Evolutionary conservation across 2,113 vertebrate species (phyloP).

Genomic region (Todiramphus chloris): DNA sequence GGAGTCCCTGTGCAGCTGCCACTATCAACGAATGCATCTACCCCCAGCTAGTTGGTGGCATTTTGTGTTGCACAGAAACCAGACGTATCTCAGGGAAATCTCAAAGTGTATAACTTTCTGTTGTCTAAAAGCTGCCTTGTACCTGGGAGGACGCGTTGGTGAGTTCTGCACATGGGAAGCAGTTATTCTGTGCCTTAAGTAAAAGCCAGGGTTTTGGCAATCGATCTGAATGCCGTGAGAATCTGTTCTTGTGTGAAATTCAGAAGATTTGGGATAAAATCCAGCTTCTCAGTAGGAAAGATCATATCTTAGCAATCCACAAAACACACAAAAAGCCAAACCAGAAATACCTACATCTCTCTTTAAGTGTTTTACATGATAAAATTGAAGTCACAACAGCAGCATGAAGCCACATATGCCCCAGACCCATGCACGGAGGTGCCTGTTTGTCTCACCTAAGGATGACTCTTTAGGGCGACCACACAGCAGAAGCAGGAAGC

Average conservation of each 20-base stretch:
- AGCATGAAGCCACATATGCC: not conserved
- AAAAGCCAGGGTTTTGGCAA: not conserved
- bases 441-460: not conserved
- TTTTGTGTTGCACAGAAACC: not conserved
- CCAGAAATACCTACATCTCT: not conserved
- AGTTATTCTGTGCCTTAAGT: not conserved
- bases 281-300: not conserved
- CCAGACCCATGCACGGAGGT: not conserved
- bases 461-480: rapidly evolving
- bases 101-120: not conserved
- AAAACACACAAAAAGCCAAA: not conserved
- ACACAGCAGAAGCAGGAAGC: rapidly evolving
- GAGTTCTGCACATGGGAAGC: not conserved
- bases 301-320: not conserved
- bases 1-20: not conserved
- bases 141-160: not conserved
- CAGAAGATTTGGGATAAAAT: not conserved
- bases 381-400: not conserved
- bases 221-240: not conserved
- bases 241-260: not conserved
- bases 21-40: rapidly evolving
- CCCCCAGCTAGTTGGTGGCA: not conserved
- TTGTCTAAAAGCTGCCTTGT: not conserved
- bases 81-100: not conserved
- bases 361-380: no score